A percentile compares a stretch with the other conserved stretches of the same genome.
Evolutionary conservation across 2,797 vertebrate species (phyloP).

Genomic region (Heteromormyrus szaboi): DNA sequence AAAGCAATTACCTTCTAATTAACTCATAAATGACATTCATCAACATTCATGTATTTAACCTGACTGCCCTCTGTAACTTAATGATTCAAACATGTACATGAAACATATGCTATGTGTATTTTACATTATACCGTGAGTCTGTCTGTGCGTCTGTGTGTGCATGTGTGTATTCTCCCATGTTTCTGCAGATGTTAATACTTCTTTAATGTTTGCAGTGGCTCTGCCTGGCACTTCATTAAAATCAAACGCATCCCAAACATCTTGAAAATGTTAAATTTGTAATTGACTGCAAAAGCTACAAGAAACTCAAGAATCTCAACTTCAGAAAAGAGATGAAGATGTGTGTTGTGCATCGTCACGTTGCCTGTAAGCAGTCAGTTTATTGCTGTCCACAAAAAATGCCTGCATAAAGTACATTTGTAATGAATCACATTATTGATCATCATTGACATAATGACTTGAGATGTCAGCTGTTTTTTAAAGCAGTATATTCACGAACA

Average conservation of each 20-base stretch:
- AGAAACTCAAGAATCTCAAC: neutral
- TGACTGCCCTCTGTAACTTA: neutral
- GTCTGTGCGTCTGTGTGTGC: neutral
- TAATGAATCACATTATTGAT: neutral
- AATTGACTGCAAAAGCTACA: neutral
- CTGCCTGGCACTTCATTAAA: neutral
- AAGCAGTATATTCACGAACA: neutral
- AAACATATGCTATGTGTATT: neutral
- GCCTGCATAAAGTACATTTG: neutral
- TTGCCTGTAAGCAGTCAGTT: neutral
- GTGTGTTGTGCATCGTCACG: neutral
- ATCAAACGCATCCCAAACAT: neutral
- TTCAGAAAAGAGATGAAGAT: neutral
- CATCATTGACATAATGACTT: neutral
- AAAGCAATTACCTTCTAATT: neutral
- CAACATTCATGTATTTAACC: neutral
- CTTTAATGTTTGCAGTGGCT: neutral
- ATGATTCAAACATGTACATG: neutral
- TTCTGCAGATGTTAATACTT: neutral
- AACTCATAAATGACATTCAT: neutral
- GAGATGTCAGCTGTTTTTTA: neutral
- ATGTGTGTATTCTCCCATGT: neutral
- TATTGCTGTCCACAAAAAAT: neutral
- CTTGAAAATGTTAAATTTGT: neutral
- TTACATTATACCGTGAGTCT: neutral